Evolutionary conservation across 1,140 invertebrate species (phyloP), one percentile per base, ranked within the genome.

Genomic region (Bathynomus jamesi): DNA sequence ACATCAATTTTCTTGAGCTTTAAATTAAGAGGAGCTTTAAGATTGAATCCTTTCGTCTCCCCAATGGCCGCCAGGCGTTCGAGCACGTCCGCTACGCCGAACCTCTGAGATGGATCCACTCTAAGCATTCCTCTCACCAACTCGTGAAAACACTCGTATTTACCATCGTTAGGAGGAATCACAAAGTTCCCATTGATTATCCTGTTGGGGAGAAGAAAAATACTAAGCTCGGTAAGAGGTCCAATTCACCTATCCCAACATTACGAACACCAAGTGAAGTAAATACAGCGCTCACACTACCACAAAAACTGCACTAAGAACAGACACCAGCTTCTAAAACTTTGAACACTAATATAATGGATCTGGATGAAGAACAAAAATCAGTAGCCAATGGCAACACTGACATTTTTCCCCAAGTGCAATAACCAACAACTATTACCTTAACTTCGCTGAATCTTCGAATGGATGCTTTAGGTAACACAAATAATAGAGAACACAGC

Each of bases 111-210:
- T 0, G 95, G 95, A 80, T 96, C 91, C 10, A 93, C 86, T 76
- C 87, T 86, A 28, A 98, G 86, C 83, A 93, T 93, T 28, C 90
- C 90, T 92, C 91, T 85, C 75, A 98, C 95, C 62, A 98, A 87
- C 77, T 95, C 90, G 84, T 97, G 90, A 80, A 97, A 93, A 80
- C 92, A 91, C 69, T 87, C 85, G 80, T 90, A 91, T 77, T 89
- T 87, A 69, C 88, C 87, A 83, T 96, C 92, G 69, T 87, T 86
- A 21, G 88, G 86, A 72, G 95, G 90, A 62, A 96, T 87, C 62
- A 85, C 87, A 82, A 93, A 99, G 80, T 98, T 99, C 72, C 90
- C 96, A 86, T 99, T 99, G 7, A 99, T 86, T 76, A 99, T 98
- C 28, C 91, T 73, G 68, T 11, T 40, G 60, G 32, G 67, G 66